Evolutionary conservation across 2,888 invertebrate species (phyloP).

Genomic region (Scelioninae gen. 1): DNA sequence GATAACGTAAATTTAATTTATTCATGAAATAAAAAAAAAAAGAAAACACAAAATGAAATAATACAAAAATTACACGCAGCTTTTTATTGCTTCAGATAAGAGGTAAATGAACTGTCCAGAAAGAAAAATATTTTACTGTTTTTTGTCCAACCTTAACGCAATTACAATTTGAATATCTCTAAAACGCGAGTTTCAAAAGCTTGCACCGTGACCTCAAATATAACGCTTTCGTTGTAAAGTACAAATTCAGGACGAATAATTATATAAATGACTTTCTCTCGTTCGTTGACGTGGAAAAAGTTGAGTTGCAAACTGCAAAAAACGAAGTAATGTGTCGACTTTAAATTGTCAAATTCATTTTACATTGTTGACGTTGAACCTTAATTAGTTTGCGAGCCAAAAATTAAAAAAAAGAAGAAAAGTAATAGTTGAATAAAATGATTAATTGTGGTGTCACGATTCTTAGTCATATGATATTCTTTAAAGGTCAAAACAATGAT

Average conservation of each 20-base stretch:
- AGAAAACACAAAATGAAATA: not conserved
- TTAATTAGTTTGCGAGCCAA: too few relatives aligned
- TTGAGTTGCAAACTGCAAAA: too few relatives aligned
- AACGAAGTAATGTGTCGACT: too few relatives aligned
- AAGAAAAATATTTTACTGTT: constrained; percentile 31
- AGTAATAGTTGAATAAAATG: not conserved
- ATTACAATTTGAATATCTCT: constrained; percentile 35
- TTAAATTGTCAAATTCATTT: too few relatives aligned
- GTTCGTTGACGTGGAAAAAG: constrained; percentile 70
- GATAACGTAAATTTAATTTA: not conserved
- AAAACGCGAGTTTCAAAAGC: constrained; percentile 39
- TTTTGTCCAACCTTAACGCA: constrained; percentile 5
- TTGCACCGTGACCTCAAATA: constrained; percentile 19
- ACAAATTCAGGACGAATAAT: constrained; percentile 40
- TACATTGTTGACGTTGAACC: too few relatives aligned
- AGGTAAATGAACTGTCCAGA: not conserved
- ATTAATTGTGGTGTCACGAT: constrained; percentile 31
- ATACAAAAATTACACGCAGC: not conserved
- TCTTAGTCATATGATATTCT: constrained; percentile 53
- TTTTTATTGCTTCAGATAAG: constrained; percentile 2
- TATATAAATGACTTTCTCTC: constrained; percentile 52
- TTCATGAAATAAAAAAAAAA: not conserved
- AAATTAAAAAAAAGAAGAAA: too few relatives aligned
- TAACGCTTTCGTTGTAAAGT: too few relatives aligned
- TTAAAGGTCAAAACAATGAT: constrained; percentile 73